phyloP scores from a whole-genome alignment of 2,797 vertebrate genomes.

The Amblyraja radiata region DNA sequence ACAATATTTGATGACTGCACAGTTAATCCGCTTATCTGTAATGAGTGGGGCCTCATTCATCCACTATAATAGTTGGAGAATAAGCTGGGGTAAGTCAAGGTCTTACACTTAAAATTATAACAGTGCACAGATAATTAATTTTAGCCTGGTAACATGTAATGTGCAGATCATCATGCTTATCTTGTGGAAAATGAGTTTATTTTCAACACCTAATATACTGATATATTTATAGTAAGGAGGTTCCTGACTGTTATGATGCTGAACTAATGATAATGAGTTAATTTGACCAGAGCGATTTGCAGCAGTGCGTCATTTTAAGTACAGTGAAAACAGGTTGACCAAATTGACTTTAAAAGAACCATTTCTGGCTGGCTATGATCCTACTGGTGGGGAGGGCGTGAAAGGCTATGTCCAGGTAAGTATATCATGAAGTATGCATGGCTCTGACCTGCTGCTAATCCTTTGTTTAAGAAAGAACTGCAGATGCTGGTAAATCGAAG shows the following conservation, averaged over 20 bases:
- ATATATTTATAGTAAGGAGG: background rate
- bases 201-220: background rate
- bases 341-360: background rate
- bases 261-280: background rate
- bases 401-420: too few species aligned
- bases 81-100: background rate
- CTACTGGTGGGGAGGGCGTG: too few species aligned
- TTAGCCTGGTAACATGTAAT: background rate
- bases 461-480: too few species aligned
- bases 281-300: slow-evolving; percentile 16
- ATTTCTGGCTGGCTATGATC: background rate
- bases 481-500: too few species aligned
- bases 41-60: background rate
- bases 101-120: background rate
- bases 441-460: too few species aligned
- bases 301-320: background rate
- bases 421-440: too few species aligned
- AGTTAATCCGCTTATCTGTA: background rate
- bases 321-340: background rate
- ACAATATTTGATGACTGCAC: background rate
- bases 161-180: background rate
- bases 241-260: background rate
- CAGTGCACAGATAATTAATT: background rate
- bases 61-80: background rate
- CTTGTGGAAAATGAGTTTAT: background rate